These are phyloP conservation scores for Chiroxiphia lanceolata DNA, from an alignment of 2,797 vertebrate genomes.

Conservation along the genomic window DNA sequence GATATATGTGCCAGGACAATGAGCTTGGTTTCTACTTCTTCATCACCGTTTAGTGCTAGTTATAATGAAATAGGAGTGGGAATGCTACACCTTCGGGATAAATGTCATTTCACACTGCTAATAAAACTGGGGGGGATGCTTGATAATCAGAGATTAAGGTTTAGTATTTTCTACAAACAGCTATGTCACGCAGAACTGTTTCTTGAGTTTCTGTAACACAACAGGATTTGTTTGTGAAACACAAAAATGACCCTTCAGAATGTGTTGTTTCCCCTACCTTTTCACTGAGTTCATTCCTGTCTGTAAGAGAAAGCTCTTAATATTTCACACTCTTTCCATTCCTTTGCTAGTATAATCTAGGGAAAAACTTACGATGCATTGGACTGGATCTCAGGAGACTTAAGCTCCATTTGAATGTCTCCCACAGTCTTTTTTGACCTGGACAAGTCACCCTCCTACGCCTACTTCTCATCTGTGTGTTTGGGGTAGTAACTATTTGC, in stretches of 20 bases:
- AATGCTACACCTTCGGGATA: background rate
- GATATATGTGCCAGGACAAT: background rate
- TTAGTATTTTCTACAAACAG: background rate
- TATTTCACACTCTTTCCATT: background rate
- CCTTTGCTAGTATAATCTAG: background rate
- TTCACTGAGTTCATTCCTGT: background rate
- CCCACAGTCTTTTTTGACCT: background rate
- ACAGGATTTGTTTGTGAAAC: background rate
- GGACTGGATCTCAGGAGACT: background rate
- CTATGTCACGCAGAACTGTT: background rate
- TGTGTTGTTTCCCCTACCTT: background rate
- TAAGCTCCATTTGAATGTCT: background rate
- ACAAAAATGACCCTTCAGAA: background rate
- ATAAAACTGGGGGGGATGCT: background rate
- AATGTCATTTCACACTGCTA: background rate
- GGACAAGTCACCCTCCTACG: background rate
- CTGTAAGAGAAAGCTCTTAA: background rate
- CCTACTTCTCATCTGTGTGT: background rate
- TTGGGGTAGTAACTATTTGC: background rate
- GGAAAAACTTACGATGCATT: background rate
- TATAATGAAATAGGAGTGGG: background rate
- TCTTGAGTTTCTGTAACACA: background rate
- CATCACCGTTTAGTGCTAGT: background rate
- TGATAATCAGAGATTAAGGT: background rate
- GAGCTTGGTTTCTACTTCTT: background rate